Conservation (phyloP, 1,140 invertebrate genomes). For the Danaus plexippus region DNA sequence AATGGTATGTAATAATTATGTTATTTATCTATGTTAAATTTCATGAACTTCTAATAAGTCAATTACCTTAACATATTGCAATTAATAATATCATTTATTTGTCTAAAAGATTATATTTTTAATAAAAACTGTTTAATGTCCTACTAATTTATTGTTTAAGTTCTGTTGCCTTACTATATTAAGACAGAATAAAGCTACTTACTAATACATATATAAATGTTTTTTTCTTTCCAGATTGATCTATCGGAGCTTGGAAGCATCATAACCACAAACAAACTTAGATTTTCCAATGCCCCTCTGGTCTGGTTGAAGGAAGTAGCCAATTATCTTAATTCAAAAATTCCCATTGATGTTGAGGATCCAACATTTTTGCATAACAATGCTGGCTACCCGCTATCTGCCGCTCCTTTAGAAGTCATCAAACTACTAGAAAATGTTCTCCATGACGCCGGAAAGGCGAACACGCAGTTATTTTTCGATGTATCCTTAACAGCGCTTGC, state of each 20-base stretch:
- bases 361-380: slow-evolving; percentile 70
- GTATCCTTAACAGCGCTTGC: slow-evolving; percentile 76
- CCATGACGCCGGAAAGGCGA: slow-evolving; percentile 72
- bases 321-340: slow-evolving; percentile 75
- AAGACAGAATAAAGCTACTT: neutral
- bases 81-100: too few relatives aligned
- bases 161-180: slow-evolving; percentile 3
- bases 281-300: slow-evolving; percentile 75
- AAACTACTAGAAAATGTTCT: slow-evolving; percentile 72
- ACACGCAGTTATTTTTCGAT: slow-evolving; percentile 76
- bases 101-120: too few relatives aligned
- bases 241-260: slow-evolving; percentile 71
- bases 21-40: too few relatives aligned
- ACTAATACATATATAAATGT: slow-evolving; percentile 6
- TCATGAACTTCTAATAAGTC: slow-evolving; percentile 3
- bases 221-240: slow-evolving; percentile 71
- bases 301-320: slow-evolving; percentile 76
- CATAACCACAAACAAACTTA: slow-evolving; percentile 68
- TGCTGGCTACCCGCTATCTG: slow-evolving; percentile 69
- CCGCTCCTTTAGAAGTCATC: slow-evolving; percentile 71
- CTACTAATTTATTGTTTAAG: neutral
- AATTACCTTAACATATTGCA: too few relatives aligned
- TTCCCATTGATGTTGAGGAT: slow-evolving; percentile 75
- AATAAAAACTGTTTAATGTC: too few relatives aligned
- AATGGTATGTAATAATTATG: slow-evolving; percentile 72